Evolutionary conservation across 2,113 vertebrate species (phyloP), one percentile per base, ranked within the genome.

Genomic region (Pheucticus melanocephalus): DNA sequence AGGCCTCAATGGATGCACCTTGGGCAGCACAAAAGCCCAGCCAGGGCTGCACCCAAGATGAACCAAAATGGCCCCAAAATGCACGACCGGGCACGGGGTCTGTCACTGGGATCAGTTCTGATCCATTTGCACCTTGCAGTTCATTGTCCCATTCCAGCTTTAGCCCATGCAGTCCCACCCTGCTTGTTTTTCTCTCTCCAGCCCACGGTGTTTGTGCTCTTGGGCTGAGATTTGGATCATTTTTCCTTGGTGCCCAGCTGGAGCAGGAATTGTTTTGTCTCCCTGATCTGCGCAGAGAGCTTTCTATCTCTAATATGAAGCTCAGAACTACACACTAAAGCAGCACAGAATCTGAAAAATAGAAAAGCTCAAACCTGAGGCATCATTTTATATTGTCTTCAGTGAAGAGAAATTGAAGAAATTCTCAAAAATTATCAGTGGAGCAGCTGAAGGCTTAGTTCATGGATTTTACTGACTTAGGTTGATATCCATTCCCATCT

Each of bases 31-130:
- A 10, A 57, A 33, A 23, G 33, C 21, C 21, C 54, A 57, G 54
- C 21, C 54, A 57, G 33, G 54, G 33, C 33, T n/a, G 9, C 54
- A 57, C 21, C 54, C 54, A 57, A 23, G 54, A n/a, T 57, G 54
- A 15, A n/a, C 33, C 54, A 57, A n/a, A 57, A 57, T 22, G 31
- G 33, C 1, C 54, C 6, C 54, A 57, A n/a, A 57, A 57, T 57
- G 33, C 8, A 22, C 20, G 1, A 10, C 5, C 2, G 4, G 2
- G 4, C 31, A 6, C 9, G 1, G 20, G 20, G 31, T 22, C 54
- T 56, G 4, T n/a, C 54, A 3, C 21, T 56, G 1, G 1, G 8
- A n/a, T 56, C 31, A 56, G 54, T 15, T 57, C 54, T 57, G 33
- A 20, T n/a, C 54, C 54, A n/a, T 57, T n/a, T 23, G 21, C 54